These are phyloP conservation scores for Brachionus calyciflorus DNA, from an alignment of 1,140 invertebrate species.

Conservation along the genomic window DNA sequence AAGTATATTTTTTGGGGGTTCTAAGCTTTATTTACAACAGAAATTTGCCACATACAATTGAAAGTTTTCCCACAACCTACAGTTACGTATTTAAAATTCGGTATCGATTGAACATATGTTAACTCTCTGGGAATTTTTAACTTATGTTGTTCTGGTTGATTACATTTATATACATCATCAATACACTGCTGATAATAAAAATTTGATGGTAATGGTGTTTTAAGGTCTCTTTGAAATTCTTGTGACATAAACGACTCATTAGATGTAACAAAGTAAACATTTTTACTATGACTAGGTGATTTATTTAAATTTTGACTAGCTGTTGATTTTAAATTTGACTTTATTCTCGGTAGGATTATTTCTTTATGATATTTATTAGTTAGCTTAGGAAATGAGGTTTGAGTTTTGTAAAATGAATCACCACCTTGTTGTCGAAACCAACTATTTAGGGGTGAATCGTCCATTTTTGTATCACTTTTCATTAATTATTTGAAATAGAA, in stretches of 20 bases:
- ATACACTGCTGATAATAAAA: constrained; percentile 35
- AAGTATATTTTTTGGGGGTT: no score
- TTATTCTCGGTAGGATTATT: background rate
- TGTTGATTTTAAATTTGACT: background rate
- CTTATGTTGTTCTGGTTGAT: background rate
- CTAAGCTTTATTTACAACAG: background rate
- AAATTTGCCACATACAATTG: background rate
- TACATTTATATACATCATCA: constrained; percentile 17
- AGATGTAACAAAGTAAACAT: background rate
- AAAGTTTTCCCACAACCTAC: background rate
- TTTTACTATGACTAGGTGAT: constrained; percentile 2
- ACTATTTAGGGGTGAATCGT: background rate
- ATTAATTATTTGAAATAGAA: no score
- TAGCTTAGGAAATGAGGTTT: background rate
- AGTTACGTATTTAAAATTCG: constrained; percentile 26
- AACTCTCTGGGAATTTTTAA: constrained; percentile 42
- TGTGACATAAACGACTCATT: background rate
- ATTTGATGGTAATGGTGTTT: background rate
- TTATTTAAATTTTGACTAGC: background rate
- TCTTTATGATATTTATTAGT: background rate
- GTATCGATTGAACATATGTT: constrained; percentile 11
- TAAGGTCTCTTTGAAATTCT: background rate
- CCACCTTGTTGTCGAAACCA: constrained; percentile 41
- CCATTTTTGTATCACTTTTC: background rate
- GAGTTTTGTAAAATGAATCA: background rate